Evolutionary conservation across 2,113 vertebrate genomes (phyloP), one percentile per base, ranked within the genome.

Genomic region (Megatriorchis doriae): DNA sequence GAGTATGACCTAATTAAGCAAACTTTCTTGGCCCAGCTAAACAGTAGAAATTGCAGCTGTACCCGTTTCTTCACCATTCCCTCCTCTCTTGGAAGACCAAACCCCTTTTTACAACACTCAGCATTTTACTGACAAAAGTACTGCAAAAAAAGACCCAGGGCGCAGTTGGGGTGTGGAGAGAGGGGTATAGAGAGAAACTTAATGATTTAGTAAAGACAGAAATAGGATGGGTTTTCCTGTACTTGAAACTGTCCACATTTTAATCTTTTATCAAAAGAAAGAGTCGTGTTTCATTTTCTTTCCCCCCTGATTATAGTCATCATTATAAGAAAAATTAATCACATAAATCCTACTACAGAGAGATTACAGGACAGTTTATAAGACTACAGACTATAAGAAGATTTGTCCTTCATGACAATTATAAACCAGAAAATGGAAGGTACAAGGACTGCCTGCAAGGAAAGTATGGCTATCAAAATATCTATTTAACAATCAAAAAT

Each of bases 101-200:
- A 16, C 1, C 9, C 3, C 38, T 67, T 61, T 75, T 58, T 16
- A 61, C 10, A 55, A 31, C 6, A 31, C 11, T 56, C 13, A 22
- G 9, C 58, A 5, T 58, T 81, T 63, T 7, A 45, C 4, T 45
- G 29, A 15, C 7, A 71, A 74, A 82, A 81, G 5, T 14, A 42
- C 21, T 22, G 21, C 4, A 38, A 17, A 13, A 81, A 31, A 77
- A 81, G 19, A 56, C 3, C 3, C 10, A 0, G 0, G 13, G 5
- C 11, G 5, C 6, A 3, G 1, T 36, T 1, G 3, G 6, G 2
- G 29, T 0, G 1, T 75, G n/a, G 43, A 68, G 8, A 67, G 26
- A 77, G 13, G 66, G 3, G 4, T 31, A 36, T 25, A 32, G 3
- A 52, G 40, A 72, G 34, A 52, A 72, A 73, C 1, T 0, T 8